Evolutionary conservation across 2,113 vertebrate species (phyloP), one percentile per base, ranked within the genome.

Genomic region (Phalacrocorax pelagicus): DNA sequence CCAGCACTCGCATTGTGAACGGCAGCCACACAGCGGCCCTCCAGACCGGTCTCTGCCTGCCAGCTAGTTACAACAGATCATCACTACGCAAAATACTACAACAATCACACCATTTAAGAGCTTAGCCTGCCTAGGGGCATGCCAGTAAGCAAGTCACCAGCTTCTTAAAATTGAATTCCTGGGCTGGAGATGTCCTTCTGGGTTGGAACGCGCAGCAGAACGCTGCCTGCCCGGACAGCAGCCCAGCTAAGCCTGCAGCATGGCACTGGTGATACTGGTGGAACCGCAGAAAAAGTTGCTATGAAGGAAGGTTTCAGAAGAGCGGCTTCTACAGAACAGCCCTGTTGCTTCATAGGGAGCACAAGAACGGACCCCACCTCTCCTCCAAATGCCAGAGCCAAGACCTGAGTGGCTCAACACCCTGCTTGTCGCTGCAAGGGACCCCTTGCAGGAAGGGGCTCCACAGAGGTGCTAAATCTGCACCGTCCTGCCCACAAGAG

Each of bases 1-100:
- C 72, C 81, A 80, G 57, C 90, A 58, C 62, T 22, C 36, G 15
- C 78, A 92, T 63, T 91, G 90, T 69, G 54, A 62, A 5, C 65
- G 15, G 63, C 70, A 80, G 91, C 86, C 83, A 14, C 83, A 69
- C 82, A 87, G 81, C 81, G 93, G 96, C 83, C 95, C 91, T 95
- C 70, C 78, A 90, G 96, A 82, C 95, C 8, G 5, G 91, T 92
- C 96, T 66, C 92, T 96, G 97, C 93, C 94, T 96, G 95, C 96
- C 94, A 89, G 88, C 86, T 81, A 65, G 86, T 96, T 93, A 74
- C 81, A 94, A 96, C 92, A 94, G 90, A 85, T 93, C 94, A 65
- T 95, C 91, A 74, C 77, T 14, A 84, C 67, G 32, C 81, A 79
- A 95, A 95, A 95, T 4, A 59, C 63, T 93, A 61, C 90, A 92